Percentiles rank a stretch among this genome's conserved stretches.
Conservation (phyloP, 2,113 vertebrate species). For the Lepus europaeus region DNA sequence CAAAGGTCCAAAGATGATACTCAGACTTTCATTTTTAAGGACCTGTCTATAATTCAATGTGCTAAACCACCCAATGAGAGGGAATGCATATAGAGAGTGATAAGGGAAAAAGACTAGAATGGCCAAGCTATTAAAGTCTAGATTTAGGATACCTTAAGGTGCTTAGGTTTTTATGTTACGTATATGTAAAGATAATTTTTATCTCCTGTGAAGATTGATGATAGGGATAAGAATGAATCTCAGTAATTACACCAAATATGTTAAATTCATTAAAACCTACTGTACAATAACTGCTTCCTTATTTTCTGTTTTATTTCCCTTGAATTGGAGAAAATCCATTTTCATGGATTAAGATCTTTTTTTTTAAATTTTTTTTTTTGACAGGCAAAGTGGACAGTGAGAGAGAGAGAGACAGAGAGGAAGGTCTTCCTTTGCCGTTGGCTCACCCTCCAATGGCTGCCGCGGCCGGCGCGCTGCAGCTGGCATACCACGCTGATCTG, state of each 20-base stretch:
- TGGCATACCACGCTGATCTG: too few relatives aligned
- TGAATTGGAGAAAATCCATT: background rate
- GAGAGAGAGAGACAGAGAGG: too few relatives aligned
- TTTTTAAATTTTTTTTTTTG: too few relatives aligned
- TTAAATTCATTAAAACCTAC: conserved; percentile 1
- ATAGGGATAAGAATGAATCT: background rate
- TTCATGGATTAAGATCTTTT: background rate
- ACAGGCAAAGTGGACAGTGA: too few relatives aligned
- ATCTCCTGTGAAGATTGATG: background rate
- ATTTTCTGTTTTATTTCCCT: background rate
- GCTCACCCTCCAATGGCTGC: too few relatives aligned
- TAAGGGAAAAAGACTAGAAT: background rate
- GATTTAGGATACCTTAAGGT: background rate
- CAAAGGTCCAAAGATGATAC: background rate
- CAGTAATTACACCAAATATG: background rate
- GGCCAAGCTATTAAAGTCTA: background rate
- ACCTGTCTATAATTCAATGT: background rate
- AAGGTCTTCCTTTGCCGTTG: too few relatives aligned
- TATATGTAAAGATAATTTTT: background rate
- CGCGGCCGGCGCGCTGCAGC: too few relatives aligned
- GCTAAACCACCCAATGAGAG: too few relatives aligned
- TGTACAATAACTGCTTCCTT: background rate
- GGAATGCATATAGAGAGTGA: accelerated
- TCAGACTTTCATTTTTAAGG: background rate
- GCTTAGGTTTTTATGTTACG: background rate